Evolutionary conservation across 1,140 invertebrate species (phyloP).

Genomic region (Mylabris phalerata): DNA sequence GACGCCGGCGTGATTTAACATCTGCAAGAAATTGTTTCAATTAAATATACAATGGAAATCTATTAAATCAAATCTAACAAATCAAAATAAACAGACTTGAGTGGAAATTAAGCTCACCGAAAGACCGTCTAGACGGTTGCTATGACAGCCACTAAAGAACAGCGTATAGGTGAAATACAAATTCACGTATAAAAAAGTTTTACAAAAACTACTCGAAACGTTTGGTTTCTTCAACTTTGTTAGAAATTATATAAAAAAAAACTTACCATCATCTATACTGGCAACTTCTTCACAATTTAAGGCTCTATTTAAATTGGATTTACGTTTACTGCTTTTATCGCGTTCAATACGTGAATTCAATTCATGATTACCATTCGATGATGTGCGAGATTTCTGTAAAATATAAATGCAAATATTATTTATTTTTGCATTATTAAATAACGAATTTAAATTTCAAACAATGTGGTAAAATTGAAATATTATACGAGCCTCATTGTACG

Average conservation of each 20-base stretch:
- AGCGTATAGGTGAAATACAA: conserved; percentile 8
- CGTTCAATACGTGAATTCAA: conserved; percentile 38
- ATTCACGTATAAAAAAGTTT: too few species aligned
- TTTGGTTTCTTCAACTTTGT: too few species aligned
- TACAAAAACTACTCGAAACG: too few species aligned
- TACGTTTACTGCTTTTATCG: conserved; percentile 59
- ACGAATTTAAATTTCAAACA: too few species aligned
- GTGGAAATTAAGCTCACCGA: neutral
- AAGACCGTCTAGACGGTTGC: conserved; percentile 18
- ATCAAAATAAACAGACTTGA: neutral
- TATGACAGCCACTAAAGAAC: conserved; percentile 16
- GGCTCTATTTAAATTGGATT: conserved; percentile 57
- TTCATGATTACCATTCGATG: conserved; percentile 2
- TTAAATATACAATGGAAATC: neutral
- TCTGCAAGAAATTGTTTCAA: conserved; percentile 30
- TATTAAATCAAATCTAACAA: too few species aligned
- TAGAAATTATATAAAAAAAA: neutral
- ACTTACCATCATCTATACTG: conserved; percentile 38
- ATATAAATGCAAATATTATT: too few species aligned
- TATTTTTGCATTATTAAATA: too few species aligned
- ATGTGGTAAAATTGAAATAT: too few species aligned
- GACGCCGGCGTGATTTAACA: conserved; percentile 36
- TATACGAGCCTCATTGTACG: too few species aligned
- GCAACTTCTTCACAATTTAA: conserved; percentile 49
- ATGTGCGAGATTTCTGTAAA: neutral